Percentiles rank a stretch among this genome's conserved stretches.
These are phyloP conservation scores for Zaprionus davidi DNA, from an alignment of 1,140 invertebrate genomes.

Conservation along the genomic window DNA sequence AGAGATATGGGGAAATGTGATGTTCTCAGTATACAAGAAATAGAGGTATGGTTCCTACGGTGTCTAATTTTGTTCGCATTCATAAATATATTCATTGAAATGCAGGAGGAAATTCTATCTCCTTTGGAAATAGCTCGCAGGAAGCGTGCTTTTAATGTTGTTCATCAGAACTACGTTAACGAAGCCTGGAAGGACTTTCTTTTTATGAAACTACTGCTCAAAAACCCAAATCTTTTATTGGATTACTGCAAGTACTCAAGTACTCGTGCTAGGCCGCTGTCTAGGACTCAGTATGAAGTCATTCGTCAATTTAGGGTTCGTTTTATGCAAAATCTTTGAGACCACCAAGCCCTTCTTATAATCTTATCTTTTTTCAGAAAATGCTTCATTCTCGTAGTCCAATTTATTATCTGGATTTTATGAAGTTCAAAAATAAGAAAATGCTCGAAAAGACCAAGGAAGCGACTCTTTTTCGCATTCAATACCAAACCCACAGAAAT, in stretches of 20 bases:
- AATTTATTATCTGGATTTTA: constrained; percentile 55
- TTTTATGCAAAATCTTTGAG: not conserved
- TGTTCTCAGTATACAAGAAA: constrained; percentile 69
- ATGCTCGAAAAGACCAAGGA: constrained; percentile 54
- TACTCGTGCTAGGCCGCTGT: constrained; percentile 21
- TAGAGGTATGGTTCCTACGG: constrained; percentile 20
- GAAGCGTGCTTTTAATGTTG: constrained; percentile 69
- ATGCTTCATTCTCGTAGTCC: constrained; percentile 75
- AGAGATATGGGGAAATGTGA: constrained; percentile 70
- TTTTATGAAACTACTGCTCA: constrained; percentile 63
- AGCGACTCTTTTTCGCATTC: constrained; percentile 62
- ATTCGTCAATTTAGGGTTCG: constrained; percentile 62
- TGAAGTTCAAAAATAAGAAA: constrained; percentile 64
- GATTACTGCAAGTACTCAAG: constrained; percentile 59
- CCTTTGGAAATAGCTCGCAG: constrained; percentile 69
- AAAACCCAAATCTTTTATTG: constrained; percentile 57
- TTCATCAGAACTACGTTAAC: constrained; percentile 70
- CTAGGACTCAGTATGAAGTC: constrained; percentile 58
- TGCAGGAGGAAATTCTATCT: constrained; percentile 47
- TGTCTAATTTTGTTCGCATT: not conserved
- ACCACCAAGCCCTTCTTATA: not conserved
- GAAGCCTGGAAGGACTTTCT: constrained; percentile 70
- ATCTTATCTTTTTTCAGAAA: constrained; percentile 40
- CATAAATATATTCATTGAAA: not conserved
- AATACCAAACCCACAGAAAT: constrained; percentile 76